These are phyloP conservation scores for Australoheros facetus DNA, from an alignment of 2,797 vertebrate genomes.

Conservation along the genomic window DNA sequence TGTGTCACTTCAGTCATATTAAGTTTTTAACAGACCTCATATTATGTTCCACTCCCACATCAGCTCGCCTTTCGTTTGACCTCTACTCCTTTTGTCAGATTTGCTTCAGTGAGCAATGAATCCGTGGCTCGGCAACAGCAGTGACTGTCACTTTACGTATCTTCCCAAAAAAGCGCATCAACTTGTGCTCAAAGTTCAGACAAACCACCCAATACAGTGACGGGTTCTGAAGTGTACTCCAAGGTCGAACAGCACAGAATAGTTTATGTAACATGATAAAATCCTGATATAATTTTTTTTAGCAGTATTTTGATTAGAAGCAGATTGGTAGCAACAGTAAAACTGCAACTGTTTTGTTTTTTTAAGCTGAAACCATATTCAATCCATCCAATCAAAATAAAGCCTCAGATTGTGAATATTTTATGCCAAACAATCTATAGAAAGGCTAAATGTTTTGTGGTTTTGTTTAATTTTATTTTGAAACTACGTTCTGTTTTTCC, in stretches of 20 bases:
- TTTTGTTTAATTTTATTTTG: not conserved
- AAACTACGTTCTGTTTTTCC: not conserved
- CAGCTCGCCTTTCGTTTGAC: slow-evolving; percentile 57
- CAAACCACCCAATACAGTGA: not conserved
- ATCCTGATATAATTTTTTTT: not conserved
- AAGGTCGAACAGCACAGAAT: not conserved
- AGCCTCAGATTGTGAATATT: not conserved
- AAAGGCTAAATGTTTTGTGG: not conserved
- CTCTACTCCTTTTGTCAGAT: slow-evolving; percentile 61
- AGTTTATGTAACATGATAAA: not conserved
- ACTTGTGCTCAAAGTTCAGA: slow-evolving; percentile 61
- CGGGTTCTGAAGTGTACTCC: not conserved
- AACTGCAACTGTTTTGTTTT: too few relatives aligned
- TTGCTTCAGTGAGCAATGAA: slow-evolving; percentile 57
- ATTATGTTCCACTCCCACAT: slow-evolving; percentile 46
- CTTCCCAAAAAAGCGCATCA: slow-evolving; percentile 38
- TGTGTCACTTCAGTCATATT: slow-evolving; percentile 73
- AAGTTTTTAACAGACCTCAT: slow-evolving; percentile 64
- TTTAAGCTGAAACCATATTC: not conserved
- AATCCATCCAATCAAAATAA: not conserved
- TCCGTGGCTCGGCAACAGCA: slow-evolving; percentile 22
- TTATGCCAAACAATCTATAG: not conserved
- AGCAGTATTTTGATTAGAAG: not conserved
- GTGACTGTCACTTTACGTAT: slow-evolving; percentile 61
- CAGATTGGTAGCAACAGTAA: not conserved